phyloP scores from a whole-genome alignment of 2,888 invertebrate genomes.

The Eupeodes latifasciatus region DNA sequence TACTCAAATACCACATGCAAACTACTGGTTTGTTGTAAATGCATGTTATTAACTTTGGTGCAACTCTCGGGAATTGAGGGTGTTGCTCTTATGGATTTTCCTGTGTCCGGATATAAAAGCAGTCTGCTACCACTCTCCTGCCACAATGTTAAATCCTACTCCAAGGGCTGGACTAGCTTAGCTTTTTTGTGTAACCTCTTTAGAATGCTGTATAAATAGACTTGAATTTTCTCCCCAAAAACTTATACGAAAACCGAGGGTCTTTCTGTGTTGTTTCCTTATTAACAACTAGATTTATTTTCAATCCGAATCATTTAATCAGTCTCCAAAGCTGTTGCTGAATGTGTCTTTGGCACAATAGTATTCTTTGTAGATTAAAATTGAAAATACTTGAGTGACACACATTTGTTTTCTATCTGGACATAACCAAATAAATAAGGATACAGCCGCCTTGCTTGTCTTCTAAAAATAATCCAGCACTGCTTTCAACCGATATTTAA shows the following conservation, averaged over 20 bases:
- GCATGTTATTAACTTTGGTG: constrained; percentile 59
- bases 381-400: too few relatives aligned
- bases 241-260: too few relatives aligned
- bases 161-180: not conserved
- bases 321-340: too few relatives aligned
- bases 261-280: too few relatives aligned
- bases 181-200: too few relatives aligned
- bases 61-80: constrained; percentile 51
- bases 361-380: too few relatives aligned
- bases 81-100: constrained; percentile 52
- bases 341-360: too few relatives aligned
- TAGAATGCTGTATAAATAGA: too few relatives aligned
- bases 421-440: not conserved
- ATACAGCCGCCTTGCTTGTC: not conserved
- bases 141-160: constrained; percentile 7
- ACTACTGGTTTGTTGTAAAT: constrained; percentile 45
- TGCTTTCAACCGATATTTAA: constrained; percentile 34
- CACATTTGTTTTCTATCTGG: too few relatives aligned
- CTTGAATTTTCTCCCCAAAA: too few relatives aligned
- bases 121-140: constrained; percentile 22
- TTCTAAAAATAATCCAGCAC: not conserved
- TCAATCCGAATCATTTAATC: too few relatives aligned
- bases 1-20: constrained; percentile 59
- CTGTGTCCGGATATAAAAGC: constrained; percentile 47
- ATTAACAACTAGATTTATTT: too few relatives aligned